A percentile compares a stretch with the other conserved stretches of the same genome.
phyloP scores from a whole-genome alignment of 2,113 vertebrate species.

The Neodon shergylaensis region DNA sequence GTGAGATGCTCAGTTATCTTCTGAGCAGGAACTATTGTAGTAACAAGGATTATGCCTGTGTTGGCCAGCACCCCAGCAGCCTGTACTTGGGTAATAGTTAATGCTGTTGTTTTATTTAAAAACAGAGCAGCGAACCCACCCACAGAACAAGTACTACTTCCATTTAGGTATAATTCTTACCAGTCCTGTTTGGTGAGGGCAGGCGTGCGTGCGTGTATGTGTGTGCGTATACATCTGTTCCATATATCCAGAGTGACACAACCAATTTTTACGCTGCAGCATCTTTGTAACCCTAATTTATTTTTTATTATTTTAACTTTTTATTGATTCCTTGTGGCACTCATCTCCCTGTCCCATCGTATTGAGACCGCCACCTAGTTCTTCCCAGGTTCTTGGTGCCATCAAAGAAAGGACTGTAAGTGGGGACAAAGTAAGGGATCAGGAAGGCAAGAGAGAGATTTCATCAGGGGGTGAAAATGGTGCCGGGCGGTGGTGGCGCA shows the following conservation, averaged over 20 bases:
- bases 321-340: not conserved
- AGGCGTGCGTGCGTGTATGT: not conserved
- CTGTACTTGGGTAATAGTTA: not conserved
- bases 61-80: not conserved
- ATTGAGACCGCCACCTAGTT: not conserved
- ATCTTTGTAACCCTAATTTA: not conserved
- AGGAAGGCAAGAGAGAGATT: not conserved
- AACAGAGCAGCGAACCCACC: not conserved
- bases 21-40: not conserved
- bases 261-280: not conserved
- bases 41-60: not conserved
- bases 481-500: too few relatives aligned
- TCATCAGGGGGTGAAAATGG: too few relatives aligned
- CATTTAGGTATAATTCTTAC: not conserved
- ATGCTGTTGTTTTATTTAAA: slow-evolving; percentile 21
- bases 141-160: not conserved
- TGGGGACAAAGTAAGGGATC: not conserved
- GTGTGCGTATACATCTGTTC: not conserved
- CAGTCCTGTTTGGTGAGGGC: not conserved
- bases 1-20: not conserved
- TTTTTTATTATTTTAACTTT: not conserved
- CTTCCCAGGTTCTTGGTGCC: too few relatives aligned
- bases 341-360: not conserved
- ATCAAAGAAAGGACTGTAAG: not conserved
- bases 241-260: not conserved